These are phyloP conservation scores for Aptenodytes patagonicus DNA, from an alignment of 2,113 vertebrate species.

Conservation along the genomic window DNA sequence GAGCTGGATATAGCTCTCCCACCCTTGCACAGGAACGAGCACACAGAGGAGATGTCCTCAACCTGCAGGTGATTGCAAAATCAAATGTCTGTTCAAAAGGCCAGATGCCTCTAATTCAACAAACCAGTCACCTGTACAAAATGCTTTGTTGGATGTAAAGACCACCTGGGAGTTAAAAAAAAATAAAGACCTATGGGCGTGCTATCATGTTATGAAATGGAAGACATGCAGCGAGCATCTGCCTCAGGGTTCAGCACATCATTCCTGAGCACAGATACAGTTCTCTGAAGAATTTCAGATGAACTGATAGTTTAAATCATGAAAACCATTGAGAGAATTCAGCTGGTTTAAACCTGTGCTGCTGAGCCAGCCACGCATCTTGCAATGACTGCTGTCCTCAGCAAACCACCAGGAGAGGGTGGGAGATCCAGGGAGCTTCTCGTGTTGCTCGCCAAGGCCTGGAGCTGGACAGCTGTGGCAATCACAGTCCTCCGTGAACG, in stretches of 20 bases:
- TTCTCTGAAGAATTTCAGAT: not conserved
- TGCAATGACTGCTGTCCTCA: not conserved
- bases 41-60: not conserved
- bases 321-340: not conserved
- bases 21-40: not conserved
- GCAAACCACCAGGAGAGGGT: not conserved
- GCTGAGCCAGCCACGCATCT: not conserved
- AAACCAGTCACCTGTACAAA: not conserved
- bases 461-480: not conserved
- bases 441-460: accelerated
- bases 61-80: not conserved
- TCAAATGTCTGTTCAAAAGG: not conserved
- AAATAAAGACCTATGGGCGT: accelerated
- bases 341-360: not conserved
- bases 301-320: not conserved
- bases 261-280: not conserved
- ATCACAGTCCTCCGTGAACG: accelerated
- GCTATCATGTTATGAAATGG: accelerated
- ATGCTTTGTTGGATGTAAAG: not conserved
- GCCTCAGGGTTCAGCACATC: not conserved
- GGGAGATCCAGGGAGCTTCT: not conserved
- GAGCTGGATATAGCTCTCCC: not conserved
- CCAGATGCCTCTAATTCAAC: not conserved
- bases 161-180: not conserved
- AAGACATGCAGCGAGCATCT: not conserved